Percentiles rank a stretch among this genome's conserved stretches.
These are phyloP conservation scores for Macrobrachium nipponense DNA, from an alignment of 1,140 invertebrate species.

Conservation along the genomic window DNA sequence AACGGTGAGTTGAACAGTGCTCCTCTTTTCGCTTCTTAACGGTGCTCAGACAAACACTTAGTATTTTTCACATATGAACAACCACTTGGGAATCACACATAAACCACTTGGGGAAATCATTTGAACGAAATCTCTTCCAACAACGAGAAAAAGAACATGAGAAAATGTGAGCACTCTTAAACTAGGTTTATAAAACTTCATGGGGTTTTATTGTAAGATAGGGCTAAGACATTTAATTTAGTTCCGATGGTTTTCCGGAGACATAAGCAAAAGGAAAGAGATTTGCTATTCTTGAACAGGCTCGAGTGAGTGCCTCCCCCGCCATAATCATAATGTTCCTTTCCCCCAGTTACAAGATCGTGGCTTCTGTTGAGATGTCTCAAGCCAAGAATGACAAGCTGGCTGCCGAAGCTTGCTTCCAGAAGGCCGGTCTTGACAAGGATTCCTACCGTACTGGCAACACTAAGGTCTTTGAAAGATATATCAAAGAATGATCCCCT, in stretches of 20 bases:
- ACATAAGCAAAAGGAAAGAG: neutral
- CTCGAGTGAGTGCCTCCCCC: no score
- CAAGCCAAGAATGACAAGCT: conserved; percentile 72
- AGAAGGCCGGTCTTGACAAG: conserved; percentile 71
- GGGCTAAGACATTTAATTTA: no score
- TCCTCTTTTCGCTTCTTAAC: no score
- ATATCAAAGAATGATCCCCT: neutral
- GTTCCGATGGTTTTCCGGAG: neutral
- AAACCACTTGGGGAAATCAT: no score
- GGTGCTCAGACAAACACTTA: no score
- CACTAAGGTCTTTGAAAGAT: conserved; percentile 71
- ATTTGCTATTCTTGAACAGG: neutral
- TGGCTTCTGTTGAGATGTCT: conserved; percentile 73
- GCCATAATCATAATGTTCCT: neutral
- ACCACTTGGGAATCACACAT: no score
- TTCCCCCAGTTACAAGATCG: conserved; percentile 72
- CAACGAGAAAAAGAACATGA: no score
- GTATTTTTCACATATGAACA: no score
- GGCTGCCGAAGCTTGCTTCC: conserved; percentile 69
- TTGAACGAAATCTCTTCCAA: no score
- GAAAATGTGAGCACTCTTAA: no score
- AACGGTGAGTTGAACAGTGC: conserved; percentile 28
- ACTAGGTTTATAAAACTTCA: no score
- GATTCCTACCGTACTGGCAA: conserved; percentile 74
- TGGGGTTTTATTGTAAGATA: no score